Evolutionary conservation across 2,113 vertebrate species (phyloP).

Genomic region (Alligator mississippiensis): DNA sequence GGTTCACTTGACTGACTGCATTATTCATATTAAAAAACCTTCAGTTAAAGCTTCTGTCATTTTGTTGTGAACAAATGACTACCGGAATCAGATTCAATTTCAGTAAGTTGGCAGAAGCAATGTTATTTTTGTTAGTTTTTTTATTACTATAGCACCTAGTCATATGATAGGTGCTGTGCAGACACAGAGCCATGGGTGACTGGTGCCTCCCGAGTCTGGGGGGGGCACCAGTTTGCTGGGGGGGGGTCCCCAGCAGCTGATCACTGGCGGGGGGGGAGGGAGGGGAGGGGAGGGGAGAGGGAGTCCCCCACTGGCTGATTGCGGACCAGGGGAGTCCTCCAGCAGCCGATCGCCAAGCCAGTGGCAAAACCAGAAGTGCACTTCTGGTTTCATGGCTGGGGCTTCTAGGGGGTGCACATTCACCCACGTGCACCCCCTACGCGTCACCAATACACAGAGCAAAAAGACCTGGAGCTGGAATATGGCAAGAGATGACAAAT

Average conservation of each 20-base stretch:
- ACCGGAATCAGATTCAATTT: not conserved
- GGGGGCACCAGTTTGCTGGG: not conserved
- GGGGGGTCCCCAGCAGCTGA: too few species aligned
- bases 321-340: too few species aligned
- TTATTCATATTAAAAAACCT: constrained; percentile 36
- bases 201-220: not conserved
- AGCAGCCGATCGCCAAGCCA: too few species aligned
- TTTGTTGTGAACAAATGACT: constrained; percentile 58
- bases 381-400: too few species aligned
- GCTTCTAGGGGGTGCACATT: too few species aligned
- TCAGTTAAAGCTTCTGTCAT: constrained; percentile 38
- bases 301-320: not conserved
- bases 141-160: not conserved
- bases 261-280: too few species aligned
- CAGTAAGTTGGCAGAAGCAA: not conserved
- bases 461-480: not conserved
- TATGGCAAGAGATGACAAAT: not conserved
- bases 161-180: not conserved
- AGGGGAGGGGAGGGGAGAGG: too few species aligned
- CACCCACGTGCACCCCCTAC: not conserved
- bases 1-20: constrained; percentile 54
- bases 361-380: too few species aligned
- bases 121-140: not conserved
- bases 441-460: not conserved
- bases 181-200: too few species aligned